Evolutionary conservation across 2,888 invertebrate species (phyloP), one percentile per base, ranked within the genome.

Genomic region (Volucella bombylans): DNA sequence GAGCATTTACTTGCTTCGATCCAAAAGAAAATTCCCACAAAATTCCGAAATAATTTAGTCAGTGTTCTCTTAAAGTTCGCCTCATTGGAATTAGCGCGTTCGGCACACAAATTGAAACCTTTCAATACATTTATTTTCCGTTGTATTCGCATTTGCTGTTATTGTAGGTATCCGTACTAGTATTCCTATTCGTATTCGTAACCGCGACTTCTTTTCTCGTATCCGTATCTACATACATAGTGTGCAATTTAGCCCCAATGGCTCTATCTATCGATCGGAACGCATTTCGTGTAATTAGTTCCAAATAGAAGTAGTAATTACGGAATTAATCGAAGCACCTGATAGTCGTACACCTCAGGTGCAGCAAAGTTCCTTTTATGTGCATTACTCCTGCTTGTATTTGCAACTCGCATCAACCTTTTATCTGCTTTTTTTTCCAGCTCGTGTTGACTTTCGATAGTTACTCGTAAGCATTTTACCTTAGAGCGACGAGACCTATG

Each of bases 281-380:
- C 80, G 85, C 85, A 85, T 85, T 80, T 85, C 72, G 85, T 85
- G 80, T 85, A 80, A 85, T 85, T 85, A 85, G 80, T 85, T 85
- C 80, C 80, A 41, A 80, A 85, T 80, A 85, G 85, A 85, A 80
- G 61, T 57, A 80, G 85, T 85, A 85, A 85, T 85, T 85, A 85
- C 80, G 85, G 85, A 76, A 85, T 85, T 85, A 85, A 85, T 85
- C 80, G 85, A 80, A 85, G 80, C 85, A 85, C 85, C 85, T 85
- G 85, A 85, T 85, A 23, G 0, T 3, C 23, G 23, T 23, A 85
- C 62, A 80, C 71, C 71, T 72, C 76, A 59, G 85, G 74, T 85
- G 85, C 76, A 76, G 67, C 18, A 76, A 71, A 83, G 76, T 80
- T 80, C 76, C 67, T 67, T 80, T 80, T 69, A 74, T 79, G 80